phyloP scores from a whole-genome alignment of 2,888 invertebrate species.

The Sarcophaga subvicina region DNA sequence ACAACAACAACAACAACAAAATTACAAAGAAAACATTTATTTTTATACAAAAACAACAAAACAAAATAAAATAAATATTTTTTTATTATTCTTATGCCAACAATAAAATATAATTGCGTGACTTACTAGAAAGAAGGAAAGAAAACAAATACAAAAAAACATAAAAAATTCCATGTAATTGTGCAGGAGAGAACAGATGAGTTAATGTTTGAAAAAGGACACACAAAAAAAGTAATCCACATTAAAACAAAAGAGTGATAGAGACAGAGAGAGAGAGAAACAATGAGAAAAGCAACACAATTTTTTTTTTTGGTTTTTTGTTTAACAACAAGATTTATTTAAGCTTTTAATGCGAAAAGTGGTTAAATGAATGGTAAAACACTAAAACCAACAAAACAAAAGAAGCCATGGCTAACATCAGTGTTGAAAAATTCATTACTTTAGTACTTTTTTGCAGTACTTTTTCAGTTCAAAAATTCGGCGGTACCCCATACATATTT shows the following conservation, averaged over 20 bases:
- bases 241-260: not conserved
- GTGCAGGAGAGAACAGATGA: not conserved
- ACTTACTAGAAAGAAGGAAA: constrained; percentile 8
- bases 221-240: not conserved
- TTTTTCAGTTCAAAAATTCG: too few relatives aligned
- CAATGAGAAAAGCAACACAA: too few relatives aligned
- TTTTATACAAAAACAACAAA: not conserved
- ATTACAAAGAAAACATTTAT: constrained; percentile 35
- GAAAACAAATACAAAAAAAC: not conserved
- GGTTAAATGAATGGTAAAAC: constrained; percentile 54
- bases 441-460: too few relatives aligned
- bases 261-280: constrained; percentile 4
- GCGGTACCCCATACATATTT: too few relatives aligned
- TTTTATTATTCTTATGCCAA: constrained; percentile 11
- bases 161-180: not conserved
- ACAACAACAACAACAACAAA: constrained; percentile 20
- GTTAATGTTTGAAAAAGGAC: not conserved
- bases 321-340: constrained; percentile 62
- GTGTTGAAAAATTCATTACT: too few relatives aligned
- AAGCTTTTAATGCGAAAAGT: constrained; percentile 59
- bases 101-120: constrained; percentile 62
- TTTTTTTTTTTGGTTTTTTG: too few relatives aligned
- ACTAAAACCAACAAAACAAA: constrained; percentile 35
- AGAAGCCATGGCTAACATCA: not conserved
- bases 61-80: not conserved